Conservation (phyloP, 2,888 invertebrate species). For the Drosophila macrospina region DNA sequence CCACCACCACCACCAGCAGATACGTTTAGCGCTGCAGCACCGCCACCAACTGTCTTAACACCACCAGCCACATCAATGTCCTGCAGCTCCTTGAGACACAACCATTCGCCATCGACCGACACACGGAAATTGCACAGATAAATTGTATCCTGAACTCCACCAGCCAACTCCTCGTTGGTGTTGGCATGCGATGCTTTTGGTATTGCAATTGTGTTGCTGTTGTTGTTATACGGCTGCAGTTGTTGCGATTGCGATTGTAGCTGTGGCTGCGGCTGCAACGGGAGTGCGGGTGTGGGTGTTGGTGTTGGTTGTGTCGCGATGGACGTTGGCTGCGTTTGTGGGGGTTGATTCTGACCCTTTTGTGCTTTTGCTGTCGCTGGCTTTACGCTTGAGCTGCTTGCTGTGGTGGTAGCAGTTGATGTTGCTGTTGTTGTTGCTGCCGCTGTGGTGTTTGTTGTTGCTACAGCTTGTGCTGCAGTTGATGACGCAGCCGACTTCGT, state of each 20-base stretch:
- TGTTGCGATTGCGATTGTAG: conserved; percentile 30
- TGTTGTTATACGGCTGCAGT: conserved; percentile 61
- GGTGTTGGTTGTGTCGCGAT: conserved; percentile 37
- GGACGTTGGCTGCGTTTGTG: conserved; percentile 33
- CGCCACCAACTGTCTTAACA: conserved; percentile 84
- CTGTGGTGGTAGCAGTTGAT: conserved; percentile 36
- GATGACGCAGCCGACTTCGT: conserved; percentile 54
- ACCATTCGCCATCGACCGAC: conserved; percentile 98
- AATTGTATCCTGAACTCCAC: conserved; percentile 96
- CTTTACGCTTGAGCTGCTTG: conserved; percentile 30
- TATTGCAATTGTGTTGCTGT: conserved; percentile 81
- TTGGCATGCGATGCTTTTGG: conserved; percentile 86
- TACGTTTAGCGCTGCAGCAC: conserved; percentile 50
- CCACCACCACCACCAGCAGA: conserved; percentile 6
- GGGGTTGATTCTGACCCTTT: conserved; percentile 72
- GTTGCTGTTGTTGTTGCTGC: conserved; percentile 32
- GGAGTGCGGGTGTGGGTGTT: conserved; percentile 6
- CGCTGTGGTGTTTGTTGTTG: conserved; percentile 40
- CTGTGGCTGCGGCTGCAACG: conserved; percentile 23
- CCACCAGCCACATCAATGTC: conserved; percentile 90
- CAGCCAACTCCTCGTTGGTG: conserved; percentile 83
- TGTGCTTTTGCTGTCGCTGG: conserved; percentile 34
- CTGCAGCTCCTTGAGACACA: conserved; percentile 96
- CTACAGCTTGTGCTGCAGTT: conserved; percentile 39
- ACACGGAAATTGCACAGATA: conserved; percentile 99